Evolutionary conservation across 2,797 vertebrate genomes (phyloP).

Genomic region (Cygnus olor): DNA sequence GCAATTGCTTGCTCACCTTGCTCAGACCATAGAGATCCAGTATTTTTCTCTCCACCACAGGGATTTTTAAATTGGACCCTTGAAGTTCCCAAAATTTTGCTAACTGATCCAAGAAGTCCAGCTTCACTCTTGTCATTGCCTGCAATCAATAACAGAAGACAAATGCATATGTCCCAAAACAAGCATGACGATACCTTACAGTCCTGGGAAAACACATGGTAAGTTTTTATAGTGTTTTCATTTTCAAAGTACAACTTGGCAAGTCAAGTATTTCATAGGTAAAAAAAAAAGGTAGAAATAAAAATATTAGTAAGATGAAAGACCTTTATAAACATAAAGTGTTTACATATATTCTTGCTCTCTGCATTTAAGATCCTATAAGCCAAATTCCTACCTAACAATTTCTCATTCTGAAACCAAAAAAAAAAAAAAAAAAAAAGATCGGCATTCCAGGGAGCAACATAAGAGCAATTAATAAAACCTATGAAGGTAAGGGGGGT

Average conservation of each 20-base stretch:
- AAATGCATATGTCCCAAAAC: fast-evolving
- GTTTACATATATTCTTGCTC: background rate
- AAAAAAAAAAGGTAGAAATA: background rate
- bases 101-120: slow-evolving; percentile 97
- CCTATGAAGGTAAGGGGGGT: background rate
- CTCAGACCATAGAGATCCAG: slow-evolving; percentile 95
- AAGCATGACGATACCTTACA: background rate
- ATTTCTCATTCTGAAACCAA: background rate
- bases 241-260: background rate
- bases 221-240: background rate
- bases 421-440: background rate
- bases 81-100: slow-evolving; percentile 99
- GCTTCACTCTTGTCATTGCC: slow-evolving; percentile 96
- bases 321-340: background rate
- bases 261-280: background rate
- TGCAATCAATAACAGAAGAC: slow-evolving; percentile 60
- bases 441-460: background rate
- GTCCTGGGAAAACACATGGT: background rate
- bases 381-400: background rate
- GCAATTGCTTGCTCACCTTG: slow-evolving; percentile 82
- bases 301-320: background rate
- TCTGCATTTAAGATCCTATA: background rate
- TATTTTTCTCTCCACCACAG: slow-evolving; percentile 94
- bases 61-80: slow-evolving; percentile 94
- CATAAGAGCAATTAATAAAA: background rate